Evolutionary conservation across 2,797 vertebrate species (phyloP).

Genomic region (Cossypha niveicapilla): DNA sequence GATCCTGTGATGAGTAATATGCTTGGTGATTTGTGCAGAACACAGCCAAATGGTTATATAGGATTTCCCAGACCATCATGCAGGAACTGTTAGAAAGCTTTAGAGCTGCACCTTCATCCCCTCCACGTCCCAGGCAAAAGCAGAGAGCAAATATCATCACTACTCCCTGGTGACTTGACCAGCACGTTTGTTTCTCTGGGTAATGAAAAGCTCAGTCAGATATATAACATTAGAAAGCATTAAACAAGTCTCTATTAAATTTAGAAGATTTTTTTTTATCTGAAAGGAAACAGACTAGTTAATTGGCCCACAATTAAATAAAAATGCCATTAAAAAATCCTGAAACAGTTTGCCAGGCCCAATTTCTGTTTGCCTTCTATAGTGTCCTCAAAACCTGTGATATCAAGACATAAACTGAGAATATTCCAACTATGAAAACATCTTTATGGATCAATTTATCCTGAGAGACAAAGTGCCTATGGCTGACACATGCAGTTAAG

Average conservation of each 20-base stretch:
- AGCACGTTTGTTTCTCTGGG: conserved; percentile 31
- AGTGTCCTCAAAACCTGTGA: background rate
- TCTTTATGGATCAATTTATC: background rate
- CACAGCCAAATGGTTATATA: background rate
- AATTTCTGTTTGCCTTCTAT: conserved; percentile 28
- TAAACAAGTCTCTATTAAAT: conserved; percentile 61
- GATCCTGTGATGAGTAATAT: background rate
- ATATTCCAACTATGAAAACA: conserved; percentile 10
- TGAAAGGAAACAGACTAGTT: conserved; percentile 54
- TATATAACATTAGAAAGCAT: conserved; percentile 55
- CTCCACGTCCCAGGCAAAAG: background rate
- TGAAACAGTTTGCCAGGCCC: conserved; percentile 33
- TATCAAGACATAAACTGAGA: conserved; percentile 10
- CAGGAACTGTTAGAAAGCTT: background rate
- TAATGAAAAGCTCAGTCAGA: conserved; percentile 68
- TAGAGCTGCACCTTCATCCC: background rate
- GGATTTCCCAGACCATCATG: background rate
- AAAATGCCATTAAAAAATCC: conserved; percentile 40
- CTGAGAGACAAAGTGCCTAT: background rate
- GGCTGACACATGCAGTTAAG: background rate
- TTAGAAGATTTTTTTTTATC: conserved; percentile 29
- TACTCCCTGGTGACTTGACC: conserved; percentile 6
- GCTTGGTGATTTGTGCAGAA: background rate
- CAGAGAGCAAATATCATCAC: background rate
- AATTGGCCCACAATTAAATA: conserved; percentile 67